Evolutionary conservation across 2,797 vertebrate species (phyloP).

Genomic region (Cyclura pinguis): DNA sequence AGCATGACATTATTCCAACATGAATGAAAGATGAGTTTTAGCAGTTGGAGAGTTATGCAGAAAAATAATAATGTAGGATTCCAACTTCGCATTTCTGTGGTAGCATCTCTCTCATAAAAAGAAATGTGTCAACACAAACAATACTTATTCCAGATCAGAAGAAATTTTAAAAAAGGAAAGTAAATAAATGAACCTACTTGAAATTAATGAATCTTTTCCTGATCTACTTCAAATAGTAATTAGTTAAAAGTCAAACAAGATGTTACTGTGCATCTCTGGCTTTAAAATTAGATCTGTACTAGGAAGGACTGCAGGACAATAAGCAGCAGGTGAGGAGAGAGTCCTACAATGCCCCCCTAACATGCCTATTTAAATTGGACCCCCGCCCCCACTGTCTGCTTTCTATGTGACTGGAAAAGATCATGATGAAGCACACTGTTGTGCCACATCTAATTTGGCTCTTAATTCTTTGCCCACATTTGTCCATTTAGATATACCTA

Average conservation of each 20-base stretch:
- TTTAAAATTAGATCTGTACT: background rate
- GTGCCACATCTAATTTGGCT: background rate
- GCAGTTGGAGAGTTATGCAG: background rate
- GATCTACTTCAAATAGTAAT: background rate
- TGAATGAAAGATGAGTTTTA: constrained; percentile 44
- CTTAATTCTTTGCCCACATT: constrained; percentile 18
- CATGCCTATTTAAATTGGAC: background rate
- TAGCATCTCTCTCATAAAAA: background rate
- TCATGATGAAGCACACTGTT: background rate
- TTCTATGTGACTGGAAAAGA: background rate
- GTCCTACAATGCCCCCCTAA: background rate
- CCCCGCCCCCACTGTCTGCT: no score
- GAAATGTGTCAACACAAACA: background rate
- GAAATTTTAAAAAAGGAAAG: background rate
- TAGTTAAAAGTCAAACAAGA: background rate
- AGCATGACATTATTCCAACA: background rate
- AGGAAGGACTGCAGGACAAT: background rate
- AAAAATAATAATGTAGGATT: background rate
- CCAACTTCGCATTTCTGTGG: background rate
- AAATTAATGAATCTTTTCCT: no score
- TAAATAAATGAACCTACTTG: constrained; percentile 35
- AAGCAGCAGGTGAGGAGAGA: background rate
- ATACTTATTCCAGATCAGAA: constrained; percentile 8
- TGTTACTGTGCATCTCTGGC: background rate
- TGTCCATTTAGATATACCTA: background rate